Evolutionary conservation across 2,797 vertebrate genomes (phyloP).

Genomic region (Peromyscus melanophrys): DNA sequence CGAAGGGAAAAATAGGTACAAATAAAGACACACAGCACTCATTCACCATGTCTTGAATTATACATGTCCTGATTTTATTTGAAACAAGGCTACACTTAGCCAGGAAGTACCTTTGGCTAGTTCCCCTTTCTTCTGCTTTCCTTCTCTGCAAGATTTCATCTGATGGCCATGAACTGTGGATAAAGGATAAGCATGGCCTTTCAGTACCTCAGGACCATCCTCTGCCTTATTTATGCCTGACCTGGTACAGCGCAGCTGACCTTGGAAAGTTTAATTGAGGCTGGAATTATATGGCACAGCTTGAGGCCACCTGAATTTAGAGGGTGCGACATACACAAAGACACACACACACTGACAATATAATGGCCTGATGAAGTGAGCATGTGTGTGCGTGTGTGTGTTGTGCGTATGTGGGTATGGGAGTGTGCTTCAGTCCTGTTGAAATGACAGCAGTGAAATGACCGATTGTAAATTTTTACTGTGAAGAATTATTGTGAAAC

Average conservation of each 20-base stretch:
- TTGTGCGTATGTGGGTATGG: not conserved
- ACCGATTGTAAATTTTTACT: not conserved
- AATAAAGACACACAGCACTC: not conserved
- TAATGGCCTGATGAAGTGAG: constrained; percentile 4
- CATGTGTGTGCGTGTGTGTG: not conserved
- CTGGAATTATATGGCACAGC: constrained; percentile 88
- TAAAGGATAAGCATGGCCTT: constrained; percentile 90
- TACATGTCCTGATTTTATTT: constrained; percentile 69
- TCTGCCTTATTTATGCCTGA: constrained; percentile 92
- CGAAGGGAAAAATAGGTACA: not conserved
- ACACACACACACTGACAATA: constrained; percentile 75
- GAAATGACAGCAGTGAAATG: constrained; percentile 34
- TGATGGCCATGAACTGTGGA: constrained; percentile 89
- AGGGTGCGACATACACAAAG: constrained; percentile 84
- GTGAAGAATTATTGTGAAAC: not conserved
- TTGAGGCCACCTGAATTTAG: constrained; percentile 89
- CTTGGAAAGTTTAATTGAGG: constrained; percentile 91
- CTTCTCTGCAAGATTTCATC: constrained; percentile 84
- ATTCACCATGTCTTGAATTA: constrained; percentile 36
- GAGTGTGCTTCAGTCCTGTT: constrained; percentile 34
- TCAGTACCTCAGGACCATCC: constrained; percentile 88
- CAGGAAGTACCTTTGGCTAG: constrained; percentile 69
- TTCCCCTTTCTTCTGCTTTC: constrained; percentile 6
- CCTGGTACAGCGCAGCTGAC: constrained; percentile 88
- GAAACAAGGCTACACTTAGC: constrained; percentile 64